Evolutionary conservation across 2,113 vertebrate species (phyloP), one percentile per base, ranked within the genome.

Genomic region (Orcinus orca): DNA sequence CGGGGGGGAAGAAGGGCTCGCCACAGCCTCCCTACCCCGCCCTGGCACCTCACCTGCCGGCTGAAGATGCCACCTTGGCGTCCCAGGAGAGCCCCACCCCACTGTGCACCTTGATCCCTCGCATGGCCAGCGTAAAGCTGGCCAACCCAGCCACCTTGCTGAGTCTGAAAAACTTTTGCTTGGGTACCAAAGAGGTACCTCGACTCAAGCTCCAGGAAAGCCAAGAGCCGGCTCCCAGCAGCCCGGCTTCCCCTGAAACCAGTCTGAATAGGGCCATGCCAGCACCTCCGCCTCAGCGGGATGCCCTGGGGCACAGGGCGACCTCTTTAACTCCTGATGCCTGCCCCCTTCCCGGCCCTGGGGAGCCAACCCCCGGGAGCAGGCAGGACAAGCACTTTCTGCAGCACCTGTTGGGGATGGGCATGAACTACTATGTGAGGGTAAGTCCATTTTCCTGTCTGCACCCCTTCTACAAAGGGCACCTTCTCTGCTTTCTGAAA

Each of bases 81-180:
- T 93, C 98, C 0, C 98, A 98, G 92, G 98, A 99, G 26, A 97
- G 98, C 85, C 97, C 98, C 31, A 99, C 98, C 88, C 98, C 99
- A 4, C 96, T 99, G 96, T 99, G 99, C 97, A 98, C 99, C 62
- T 99, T 99, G 98, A 99, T 99, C 88, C 99, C 99, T 31, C 99
- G 98, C 18, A 98, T 99, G 99, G 99, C 99, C 13, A 99, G 98
- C 97, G 98, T 99, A 26, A 99, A 99, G 97, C 96, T 99, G 4
- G 99, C 99, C 93, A 99, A 99, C 98, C 99, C 99, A 0, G 98
- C 98, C 6, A 98, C 89, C 73, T 96, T 99, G 80, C 98, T 98
- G 0, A 98, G 98, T 41, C 97, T 99, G 76, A 99, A 98, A 97
- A 99, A 98, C 96, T 99, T 99, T 97, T 98, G 99, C 17, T 95